These are phyloP conservation scores for Drosophila austrosaltans DNA, from an alignment of 2,888 invertebrate species.

Conservation along the genomic window DNA sequence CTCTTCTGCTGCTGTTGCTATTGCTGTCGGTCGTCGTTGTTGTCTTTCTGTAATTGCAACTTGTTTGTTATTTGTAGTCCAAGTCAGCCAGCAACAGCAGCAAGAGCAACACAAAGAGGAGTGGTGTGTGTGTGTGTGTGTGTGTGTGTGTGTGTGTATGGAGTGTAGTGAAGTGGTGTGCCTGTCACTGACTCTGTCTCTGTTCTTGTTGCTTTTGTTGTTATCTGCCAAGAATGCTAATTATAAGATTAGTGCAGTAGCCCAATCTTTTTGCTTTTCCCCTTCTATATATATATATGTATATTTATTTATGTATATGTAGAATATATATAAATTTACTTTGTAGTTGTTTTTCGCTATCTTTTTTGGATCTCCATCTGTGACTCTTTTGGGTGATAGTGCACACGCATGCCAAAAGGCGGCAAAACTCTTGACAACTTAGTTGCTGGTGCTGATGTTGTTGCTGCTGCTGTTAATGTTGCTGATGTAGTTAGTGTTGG, in stretches of 20 bases:
- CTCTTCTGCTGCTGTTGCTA: slow-evolving; percentile 15
- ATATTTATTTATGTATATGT: not conserved
- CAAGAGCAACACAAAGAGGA: slow-evolving; percentile 1
- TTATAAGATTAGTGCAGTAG: slow-evolving; percentile 71
- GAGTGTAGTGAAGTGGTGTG: slow-evolving; percentile 14
- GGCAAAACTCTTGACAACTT: slow-evolving; percentile 59
- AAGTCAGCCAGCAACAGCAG: slow-evolving; percentile 36
- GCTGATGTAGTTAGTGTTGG: no score
- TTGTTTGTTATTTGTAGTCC: slow-evolving; percentile 77
- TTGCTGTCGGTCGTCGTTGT: slow-evolving; percentile 28
- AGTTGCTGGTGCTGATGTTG: slow-evolving; percentile 20
- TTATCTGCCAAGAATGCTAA: slow-evolving; percentile 80
- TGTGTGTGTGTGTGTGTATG: slow-evolving; percentile 12
- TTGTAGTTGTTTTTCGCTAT: slow-evolving; percentile 5
- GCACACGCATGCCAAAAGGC: slow-evolving; percentile 59
- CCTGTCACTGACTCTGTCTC: slow-evolving; percentile 47
- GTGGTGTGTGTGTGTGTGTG: slow-evolving; percentile 17
- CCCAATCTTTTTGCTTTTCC: slow-evolving; percentile 38
- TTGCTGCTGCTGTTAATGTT: no score
- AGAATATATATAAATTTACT: not conserved
- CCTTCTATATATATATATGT: slow-evolving; percentile 9
- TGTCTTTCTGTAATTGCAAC: slow-evolving; percentile 66
- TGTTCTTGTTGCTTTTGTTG: slow-evolving; percentile 54
- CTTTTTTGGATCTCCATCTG: slow-evolving; percentile 45
- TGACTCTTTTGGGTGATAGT: slow-evolving; percentile 53